A percentile compares a stretch with the other conserved stretches of the same genome.
These are phyloP conservation scores for Oegoconia quadripuncta DNA, from an alignment of 2,888 invertebrate species.

Conservation along the genomic window DNA sequence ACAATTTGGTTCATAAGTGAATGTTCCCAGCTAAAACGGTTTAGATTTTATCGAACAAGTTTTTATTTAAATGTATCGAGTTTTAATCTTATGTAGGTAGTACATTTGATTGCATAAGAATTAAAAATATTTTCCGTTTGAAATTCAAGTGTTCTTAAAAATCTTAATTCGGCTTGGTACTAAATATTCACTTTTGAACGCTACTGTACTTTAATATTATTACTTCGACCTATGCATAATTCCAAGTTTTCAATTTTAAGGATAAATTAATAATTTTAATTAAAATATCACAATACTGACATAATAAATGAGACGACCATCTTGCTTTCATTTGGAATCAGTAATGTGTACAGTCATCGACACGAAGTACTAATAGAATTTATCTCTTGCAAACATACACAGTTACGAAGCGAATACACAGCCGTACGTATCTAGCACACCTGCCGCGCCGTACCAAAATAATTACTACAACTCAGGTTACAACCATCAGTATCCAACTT, in stretches of 20 bases:
- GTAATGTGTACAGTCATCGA: conserved; percentile 47
- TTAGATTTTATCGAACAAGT: too few species aligned
- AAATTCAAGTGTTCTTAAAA: too few species aligned
- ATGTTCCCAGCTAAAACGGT: too few species aligned
- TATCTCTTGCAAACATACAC: conserved; percentile 46
- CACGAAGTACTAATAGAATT: conserved; percentile 46
- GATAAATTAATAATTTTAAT: too few species aligned
- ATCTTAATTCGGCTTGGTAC: too few species aligned
- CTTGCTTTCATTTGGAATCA: conserved; percentile 48
- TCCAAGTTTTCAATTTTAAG: conserved; percentile 3
- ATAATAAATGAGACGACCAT: conserved; percentile 36
- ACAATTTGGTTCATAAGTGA: too few species aligned
- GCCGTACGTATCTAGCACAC: conserved; percentile 63
- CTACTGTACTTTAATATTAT: conserved; percentile 2
- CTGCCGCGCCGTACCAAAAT: conserved; percentile 40
- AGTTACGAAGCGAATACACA: conserved; percentile 71
- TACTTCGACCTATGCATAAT: neutral
- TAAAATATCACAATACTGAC: conserved; percentile 40
- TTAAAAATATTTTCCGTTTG: too few species aligned
- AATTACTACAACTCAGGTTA: conserved; percentile 20
- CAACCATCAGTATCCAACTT: conserved; percentile 23
- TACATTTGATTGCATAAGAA: too few species aligned
- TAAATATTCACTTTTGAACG: too few species aligned
- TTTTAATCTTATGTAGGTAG: too few species aligned
- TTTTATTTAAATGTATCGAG: too few species aligned